phyloP scores from a whole-genome alignment of 1,140 invertebrate genomes.

The Varroa destructor region DNA sequence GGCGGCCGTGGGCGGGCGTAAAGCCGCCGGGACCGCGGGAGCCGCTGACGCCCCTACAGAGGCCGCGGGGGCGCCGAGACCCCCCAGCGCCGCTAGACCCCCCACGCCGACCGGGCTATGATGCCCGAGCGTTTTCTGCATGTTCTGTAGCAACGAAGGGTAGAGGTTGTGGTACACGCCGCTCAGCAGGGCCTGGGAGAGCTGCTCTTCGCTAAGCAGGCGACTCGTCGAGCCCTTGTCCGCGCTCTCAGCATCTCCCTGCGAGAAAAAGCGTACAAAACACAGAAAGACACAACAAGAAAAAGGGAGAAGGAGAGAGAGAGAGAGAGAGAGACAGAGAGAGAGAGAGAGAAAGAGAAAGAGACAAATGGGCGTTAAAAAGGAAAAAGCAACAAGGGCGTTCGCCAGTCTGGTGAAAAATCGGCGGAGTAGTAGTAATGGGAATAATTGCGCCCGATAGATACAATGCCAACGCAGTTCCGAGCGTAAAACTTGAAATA shows the following conservation, averaged over 20 bases:
- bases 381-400: too few species aligned
- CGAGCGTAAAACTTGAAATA: too few species aligned
- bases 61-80: slow-evolving; percentile 12
- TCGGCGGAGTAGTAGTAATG: too few species aligned
- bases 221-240: slow-evolving; percentile 19
- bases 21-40: slow-evolving; percentile 28
- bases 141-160: slow-evolving; percentile 6
- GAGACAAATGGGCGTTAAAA: too few species aligned
- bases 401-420: too few species aligned
- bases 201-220: slow-evolving; percentile 5
- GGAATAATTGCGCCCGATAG: too few species aligned
- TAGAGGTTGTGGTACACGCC: slow-evolving; percentile 26
- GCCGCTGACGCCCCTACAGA: slow-evolving; percentile 20
- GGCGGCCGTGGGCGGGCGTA: slow-evolving; percentile 28
- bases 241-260: slow-evolving; percentile 25
- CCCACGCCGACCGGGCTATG: too few species aligned
- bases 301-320: neutral
- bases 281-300: neutral
- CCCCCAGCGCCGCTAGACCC: slow-evolving; percentile 4
- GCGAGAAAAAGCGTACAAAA: neutral
- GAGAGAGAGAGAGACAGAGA: too few species aligned
- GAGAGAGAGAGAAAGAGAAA: too few species aligned
- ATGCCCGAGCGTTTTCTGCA: too few species aligned
- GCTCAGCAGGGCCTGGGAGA: slow-evolving; percentile 26
- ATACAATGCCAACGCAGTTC: too few species aligned